Conservation (phyloP, 2,888 invertebrate species). For the Idaea dimidiata region DNA sequence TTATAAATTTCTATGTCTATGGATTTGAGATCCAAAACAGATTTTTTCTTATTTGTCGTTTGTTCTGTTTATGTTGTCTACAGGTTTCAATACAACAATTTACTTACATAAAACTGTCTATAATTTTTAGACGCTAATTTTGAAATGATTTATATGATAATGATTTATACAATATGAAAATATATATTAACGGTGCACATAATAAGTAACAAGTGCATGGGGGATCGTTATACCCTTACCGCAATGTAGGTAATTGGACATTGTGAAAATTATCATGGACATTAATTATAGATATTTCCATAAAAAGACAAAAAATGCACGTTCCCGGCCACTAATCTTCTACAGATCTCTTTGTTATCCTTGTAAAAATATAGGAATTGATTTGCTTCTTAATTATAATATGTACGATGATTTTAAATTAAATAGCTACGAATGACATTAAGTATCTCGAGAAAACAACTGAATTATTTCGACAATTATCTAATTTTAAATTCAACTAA, state of each 20-base stretch:
- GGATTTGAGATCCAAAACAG: no score
- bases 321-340: neutral
- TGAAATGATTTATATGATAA: no score
- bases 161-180: slow-evolving; percentile 5
- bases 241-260: slow-evolving; percentile 73
- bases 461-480: neutral
- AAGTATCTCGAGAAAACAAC: neutral
- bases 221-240: slow-evolving; percentile 69
- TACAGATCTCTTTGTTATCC: neutral
- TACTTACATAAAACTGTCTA: neutral
- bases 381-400: neutral
- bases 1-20: no score
- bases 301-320: neutral
- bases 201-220: slow-evolving; percentile 64
- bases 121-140: neutral
- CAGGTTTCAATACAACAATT: neutral
- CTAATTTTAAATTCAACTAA: neutral
- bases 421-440: neutral
- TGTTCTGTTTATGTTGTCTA: neutral
- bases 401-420: neutral
- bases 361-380: neutral
- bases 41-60: neutral
- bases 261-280: slow-evolving; percentile 76
- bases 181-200: slow-evolving; percentile 48
- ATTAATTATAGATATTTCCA: slow-evolving; percentile 20